Conservation (phyloP, 2,888 invertebrate species). For the Eupithecia insigniata region DNA sequence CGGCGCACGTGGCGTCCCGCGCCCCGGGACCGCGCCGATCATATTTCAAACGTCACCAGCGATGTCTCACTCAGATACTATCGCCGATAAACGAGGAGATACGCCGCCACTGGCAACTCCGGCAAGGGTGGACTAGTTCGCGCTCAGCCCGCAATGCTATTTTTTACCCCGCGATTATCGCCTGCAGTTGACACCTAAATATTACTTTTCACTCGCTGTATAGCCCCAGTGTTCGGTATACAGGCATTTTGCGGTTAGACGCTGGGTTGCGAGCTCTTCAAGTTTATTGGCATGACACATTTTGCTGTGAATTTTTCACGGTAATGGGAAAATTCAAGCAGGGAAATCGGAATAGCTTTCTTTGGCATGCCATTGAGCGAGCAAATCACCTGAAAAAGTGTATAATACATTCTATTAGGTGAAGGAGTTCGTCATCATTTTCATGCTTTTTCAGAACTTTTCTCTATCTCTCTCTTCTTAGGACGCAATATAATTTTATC, state of each 20-base stretch:
- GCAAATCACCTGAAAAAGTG: slow-evolving; percentile 33
- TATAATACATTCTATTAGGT: slow-evolving; percentile 18
- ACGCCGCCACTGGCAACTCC: slow-evolving; percentile 46
- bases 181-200: slow-evolving; percentile 83
- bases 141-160: slow-evolving; percentile 63
- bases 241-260: slow-evolving; percentile 71
- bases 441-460: background rate
- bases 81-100: slow-evolving; percentile 81
- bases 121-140: slow-evolving; percentile 76
- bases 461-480: background rate
- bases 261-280: slow-evolving; percentile 65
- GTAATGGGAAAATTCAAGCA: slow-evolving; percentile 17
- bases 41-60: slow-evolving; percentile 84
- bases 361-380: slow-evolving; percentile 38
- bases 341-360: slow-evolving; percentile 50
- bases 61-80: slow-evolving; percentile 85
- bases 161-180: slow-evolving; percentile 83
- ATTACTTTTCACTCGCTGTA: slow-evolving; percentile 74
- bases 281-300: slow-evolving; percentile 73
- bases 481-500: background rate
- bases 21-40: slow-evolving; percentile 80
- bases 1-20: slow-evolving; percentile 79
- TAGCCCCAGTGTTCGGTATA: slow-evolving; percentile 57
- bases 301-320: slow-evolving; percentile 58
- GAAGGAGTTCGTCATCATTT: slow-evolving; percentile 11